Conservation (phyloP, 2,113 vertebrate genomes). For the Nibea albiflora region DNA sequence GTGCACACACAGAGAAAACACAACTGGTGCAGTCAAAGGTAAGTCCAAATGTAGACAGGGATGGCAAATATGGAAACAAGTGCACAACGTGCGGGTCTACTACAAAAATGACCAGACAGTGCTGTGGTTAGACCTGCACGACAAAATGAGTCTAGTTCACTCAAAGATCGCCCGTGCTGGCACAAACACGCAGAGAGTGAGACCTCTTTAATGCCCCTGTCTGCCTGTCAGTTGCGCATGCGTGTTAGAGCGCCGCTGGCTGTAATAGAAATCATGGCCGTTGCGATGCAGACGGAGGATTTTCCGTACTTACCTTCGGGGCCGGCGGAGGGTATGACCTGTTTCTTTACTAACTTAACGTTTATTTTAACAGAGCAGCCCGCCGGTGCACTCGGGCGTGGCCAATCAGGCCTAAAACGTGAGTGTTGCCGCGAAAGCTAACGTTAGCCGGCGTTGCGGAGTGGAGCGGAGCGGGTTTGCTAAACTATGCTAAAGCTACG, state of each 20-base stretch:
- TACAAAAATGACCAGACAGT: no score
- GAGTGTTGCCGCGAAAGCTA: conserved; percentile 30
- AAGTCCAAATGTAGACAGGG: no score
- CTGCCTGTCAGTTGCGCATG: conserved; percentile 49
- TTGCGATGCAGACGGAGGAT: conserved; percentile 79
- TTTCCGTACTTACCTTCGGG: conserved; percentile 82
- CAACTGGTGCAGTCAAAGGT: no score
- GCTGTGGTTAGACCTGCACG: no score
- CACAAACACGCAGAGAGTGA: no score
- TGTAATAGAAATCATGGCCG: conserved; percentile 78
- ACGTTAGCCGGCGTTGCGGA: conserved; percentile 29
- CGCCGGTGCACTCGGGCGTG: background rate
- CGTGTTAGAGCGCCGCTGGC: conserved; percentile 24
- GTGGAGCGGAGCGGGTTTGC: conserved; percentile 1
- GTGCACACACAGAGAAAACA: no score
- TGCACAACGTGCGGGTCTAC: no score
- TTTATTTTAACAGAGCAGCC: accelerated
- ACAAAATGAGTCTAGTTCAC: no score
- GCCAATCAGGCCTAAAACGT: accelerated
- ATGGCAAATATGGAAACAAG: no score
- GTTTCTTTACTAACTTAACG: background rate
- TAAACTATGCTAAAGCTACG: conserved; percentile 43
- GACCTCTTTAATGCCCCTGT: no score
- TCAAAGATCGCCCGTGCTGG: no score
- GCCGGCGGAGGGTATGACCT: conserved; percentile 76